A percentile compares a stretch with the other conserved stretches of the same genome.
phyloP scores from a whole-genome alignment of 2,888 invertebrate genomes.

The Dasysyrphus albostriatus region DNA sequence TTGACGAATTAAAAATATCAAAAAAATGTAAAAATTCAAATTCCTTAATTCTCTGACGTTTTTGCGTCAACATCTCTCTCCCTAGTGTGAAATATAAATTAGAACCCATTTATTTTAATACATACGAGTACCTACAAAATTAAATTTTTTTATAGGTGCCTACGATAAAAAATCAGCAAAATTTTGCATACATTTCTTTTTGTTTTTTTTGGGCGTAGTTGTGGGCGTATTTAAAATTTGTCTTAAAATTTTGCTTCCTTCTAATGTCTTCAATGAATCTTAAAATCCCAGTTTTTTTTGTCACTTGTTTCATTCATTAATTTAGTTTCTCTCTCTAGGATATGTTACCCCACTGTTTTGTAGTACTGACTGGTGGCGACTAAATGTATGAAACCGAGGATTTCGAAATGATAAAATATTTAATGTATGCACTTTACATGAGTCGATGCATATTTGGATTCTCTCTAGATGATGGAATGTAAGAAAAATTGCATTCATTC shows the following conservation, averaged over 20 bases:
- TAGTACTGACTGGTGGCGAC: neutral
- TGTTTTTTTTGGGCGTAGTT: neutral
- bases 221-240: neutral
- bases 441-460: slow-evolving; percentile 7
- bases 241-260: neutral
- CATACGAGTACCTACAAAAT: too few species aligned
- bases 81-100: too few species aligned
- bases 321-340: neutral
- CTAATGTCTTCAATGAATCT: neutral
- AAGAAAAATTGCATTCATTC: slow-evolving; percentile 61
- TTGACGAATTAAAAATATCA: too few species aligned
- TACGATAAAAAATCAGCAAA: too few species aligned
- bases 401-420: slow-evolving; percentile 59
- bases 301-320: too few species aligned
- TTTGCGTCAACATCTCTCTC: too few species aligned
- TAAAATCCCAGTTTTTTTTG: too few species aligned
- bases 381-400: neutral
- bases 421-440: slow-evolving; percentile 61
- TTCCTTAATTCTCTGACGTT: too few species aligned
- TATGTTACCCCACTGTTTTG: neutral
- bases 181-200: too few species aligned
- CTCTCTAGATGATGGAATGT: slow-evolving; percentile 13
- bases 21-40: too few species aligned
- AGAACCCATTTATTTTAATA: too few species aligned
- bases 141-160: too few species aligned